Evolutionary conservation across 1,140 invertebrate genomes (phyloP).

Genomic region (Bombus ignitus): DNA sequence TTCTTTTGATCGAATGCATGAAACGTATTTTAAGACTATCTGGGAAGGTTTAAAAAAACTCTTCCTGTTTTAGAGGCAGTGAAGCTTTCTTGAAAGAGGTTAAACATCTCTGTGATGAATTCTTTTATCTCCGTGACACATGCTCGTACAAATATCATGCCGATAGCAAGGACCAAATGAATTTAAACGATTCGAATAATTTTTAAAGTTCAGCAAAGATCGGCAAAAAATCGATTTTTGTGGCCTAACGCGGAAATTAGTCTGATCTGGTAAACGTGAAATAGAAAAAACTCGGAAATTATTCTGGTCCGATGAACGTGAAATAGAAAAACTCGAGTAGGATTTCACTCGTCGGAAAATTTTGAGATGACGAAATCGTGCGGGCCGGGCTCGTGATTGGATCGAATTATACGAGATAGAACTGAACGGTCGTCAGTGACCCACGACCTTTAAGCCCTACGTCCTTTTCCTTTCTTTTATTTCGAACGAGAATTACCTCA

Average conservation of each 20-base stretch:
- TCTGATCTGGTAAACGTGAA: conserved; percentile 15
- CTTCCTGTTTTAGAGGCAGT: too few relatives aligned
- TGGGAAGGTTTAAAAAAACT: too few relatives aligned
- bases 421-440: not conserved
- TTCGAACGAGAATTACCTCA: not conserved
- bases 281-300: conserved; percentile 11
- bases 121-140: not conserved
- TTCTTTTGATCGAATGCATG: too few relatives aligned
- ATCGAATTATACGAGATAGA: conserved; percentile 32
- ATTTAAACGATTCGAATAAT: conserved; percentile 18
- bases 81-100: not conserved
- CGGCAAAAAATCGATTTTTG: conserved; percentile 14
- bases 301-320: conserved; percentile 15
- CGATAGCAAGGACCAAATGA: not conserved
- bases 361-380: conserved; percentile 22
- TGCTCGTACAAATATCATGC: not conserved
- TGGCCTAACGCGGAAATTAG: conserved; percentile 5
- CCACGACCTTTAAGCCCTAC: not conserved
- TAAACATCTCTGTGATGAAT: not conserved
- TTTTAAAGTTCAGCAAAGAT: not conserved
- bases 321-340: conserved; percentile 10
- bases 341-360: not conserved
- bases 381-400: conserved; percentile 25
- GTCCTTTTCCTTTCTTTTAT: not conserved
- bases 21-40: too few relatives aligned